These are phyloP conservation scores for Agrochola lychnidis DNA, from an alignment of 2,888 invertebrate genomes.

Conservation along the genomic window DNA sequence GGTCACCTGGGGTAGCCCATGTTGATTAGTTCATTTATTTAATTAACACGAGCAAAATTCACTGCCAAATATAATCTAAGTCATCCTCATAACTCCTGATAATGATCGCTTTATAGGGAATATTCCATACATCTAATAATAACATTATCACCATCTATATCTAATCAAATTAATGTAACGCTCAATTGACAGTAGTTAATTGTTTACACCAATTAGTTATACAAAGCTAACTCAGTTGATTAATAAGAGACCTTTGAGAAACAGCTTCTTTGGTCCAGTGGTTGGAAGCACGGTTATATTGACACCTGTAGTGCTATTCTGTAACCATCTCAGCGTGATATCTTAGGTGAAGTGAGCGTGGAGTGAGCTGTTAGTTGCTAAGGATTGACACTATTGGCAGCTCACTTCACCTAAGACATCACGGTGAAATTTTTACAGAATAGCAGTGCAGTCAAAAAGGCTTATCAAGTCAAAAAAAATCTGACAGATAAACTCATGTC, in stretches of 20 bases:
- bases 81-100: neutral
- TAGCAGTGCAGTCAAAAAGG: too few species aligned
- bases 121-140: neutral
- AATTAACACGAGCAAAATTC: neutral
- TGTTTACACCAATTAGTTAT: conserved; percentile 30
- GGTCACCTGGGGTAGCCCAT: neutral
- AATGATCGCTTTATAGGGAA: conserved; percentile 16
- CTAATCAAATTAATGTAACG: conserved; percentile 26
- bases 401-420: too few species aligned
- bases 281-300: neutral
- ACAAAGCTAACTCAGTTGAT: conserved; percentile 16
- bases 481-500: neutral
- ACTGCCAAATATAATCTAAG: neutral
- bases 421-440: too few species aligned
- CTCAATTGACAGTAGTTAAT: conserved; percentile 37
- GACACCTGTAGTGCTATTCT: too few species aligned
- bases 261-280: neutral
- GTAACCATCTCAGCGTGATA: too few species aligned
- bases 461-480: neutral
- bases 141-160: conserved; percentile 9
- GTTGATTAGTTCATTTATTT: neutral
- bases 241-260: conserved; percentile 7
- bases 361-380: too few species aligned
- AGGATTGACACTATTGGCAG: too few species aligned
- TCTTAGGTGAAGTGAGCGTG: too few species aligned